Conservation (phyloP, 2,888 invertebrate species). For the Merodon equestris region DNA sequence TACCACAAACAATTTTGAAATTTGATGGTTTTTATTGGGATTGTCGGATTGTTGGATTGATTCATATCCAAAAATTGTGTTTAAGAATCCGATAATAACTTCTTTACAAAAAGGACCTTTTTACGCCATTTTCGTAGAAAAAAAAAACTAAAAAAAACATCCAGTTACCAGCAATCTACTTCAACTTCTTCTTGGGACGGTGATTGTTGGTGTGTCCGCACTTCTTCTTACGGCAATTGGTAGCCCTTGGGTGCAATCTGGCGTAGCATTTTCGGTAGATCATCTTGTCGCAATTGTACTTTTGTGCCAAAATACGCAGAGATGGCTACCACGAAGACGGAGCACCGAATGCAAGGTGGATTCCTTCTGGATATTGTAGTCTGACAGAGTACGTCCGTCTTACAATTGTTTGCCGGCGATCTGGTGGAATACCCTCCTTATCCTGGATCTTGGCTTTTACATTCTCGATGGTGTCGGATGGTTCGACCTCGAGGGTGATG, state of each 20-base stretch:
- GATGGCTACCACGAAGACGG: slow-evolving; percentile 97
- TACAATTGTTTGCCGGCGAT: slow-evolving; percentile 96
- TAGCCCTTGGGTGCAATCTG: slow-evolving; percentile 98
- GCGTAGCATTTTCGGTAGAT: slow-evolving; percentile 99
- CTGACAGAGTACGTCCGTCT: slow-evolving; percentile 95
- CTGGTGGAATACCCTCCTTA: no score
- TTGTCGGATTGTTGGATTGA: no score
- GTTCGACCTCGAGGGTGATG: no score
- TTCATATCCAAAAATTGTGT: no score
- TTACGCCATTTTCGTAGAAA: neutral
- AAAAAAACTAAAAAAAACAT: neutral
- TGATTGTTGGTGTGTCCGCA: slow-evolving; percentile 99
- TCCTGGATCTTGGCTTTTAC: no score
- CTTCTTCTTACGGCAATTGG: slow-evolving; percentile 99
- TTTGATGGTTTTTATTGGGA: no score
- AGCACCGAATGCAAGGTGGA: slow-evolving; percentile 96
- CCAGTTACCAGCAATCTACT: slow-evolving; percentile 82
- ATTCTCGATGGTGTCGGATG: no score
- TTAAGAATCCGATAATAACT: no score
- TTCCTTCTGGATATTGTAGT: no score
- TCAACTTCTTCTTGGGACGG: slow-evolving; percentile 99
- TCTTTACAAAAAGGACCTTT: no score
- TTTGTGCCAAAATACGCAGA: slow-evolving; percentile 96
- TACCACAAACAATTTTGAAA: no score
- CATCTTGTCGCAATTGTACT: slow-evolving; percentile 99